Evolutionary conservation across 2,888 invertebrate genomes (phyloP).

Genomic region (Ophion ellenae): DNA sequence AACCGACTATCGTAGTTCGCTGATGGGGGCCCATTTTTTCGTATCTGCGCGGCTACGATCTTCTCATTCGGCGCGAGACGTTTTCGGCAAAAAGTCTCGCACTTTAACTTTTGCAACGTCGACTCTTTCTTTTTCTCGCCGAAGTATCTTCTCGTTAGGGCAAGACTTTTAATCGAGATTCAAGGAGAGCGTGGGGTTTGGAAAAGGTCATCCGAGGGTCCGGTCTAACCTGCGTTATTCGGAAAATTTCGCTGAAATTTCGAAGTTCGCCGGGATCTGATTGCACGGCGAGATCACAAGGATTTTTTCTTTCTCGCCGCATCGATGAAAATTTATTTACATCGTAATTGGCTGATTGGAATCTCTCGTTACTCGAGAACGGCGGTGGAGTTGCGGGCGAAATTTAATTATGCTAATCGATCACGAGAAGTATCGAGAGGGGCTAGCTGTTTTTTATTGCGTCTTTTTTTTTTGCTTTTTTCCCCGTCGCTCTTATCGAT

Average conservation of each 20-base stretch:
- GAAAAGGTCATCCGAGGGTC: constrained; percentile 15
- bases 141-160: not conserved
- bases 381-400: constrained; percentile 8
- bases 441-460: constrained; percentile 2
- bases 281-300: not conserved
- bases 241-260: constrained; percentile 14
- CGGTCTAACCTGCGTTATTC: constrained; percentile 5
- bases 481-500: constrained; percentile 23
- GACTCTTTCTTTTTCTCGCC: not conserved
- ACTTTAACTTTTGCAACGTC: constrained; percentile 26
- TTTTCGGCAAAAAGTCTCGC: constrained; percentile 13
- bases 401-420: constrained; percentile 58
- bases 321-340: constrained; percentile 52
- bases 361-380: constrained; percentile 7
- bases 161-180: not conserved
- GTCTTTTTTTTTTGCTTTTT: constrained; percentile 13
- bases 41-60: constrained; percentile 2
- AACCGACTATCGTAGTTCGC: constrained; percentile 37
- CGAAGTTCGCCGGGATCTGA: constrained; percentile 22
- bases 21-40: constrained; percentile 40
- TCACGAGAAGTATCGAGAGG: constrained; percentile 6
- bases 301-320: not conserved
- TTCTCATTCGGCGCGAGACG: constrained; percentile 5
- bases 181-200: not conserved
- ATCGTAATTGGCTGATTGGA: constrained; percentile 55